phyloP scores from a whole-genome alignment of 2,888 invertebrate genomes.

The Apantesis nais region DNA sequence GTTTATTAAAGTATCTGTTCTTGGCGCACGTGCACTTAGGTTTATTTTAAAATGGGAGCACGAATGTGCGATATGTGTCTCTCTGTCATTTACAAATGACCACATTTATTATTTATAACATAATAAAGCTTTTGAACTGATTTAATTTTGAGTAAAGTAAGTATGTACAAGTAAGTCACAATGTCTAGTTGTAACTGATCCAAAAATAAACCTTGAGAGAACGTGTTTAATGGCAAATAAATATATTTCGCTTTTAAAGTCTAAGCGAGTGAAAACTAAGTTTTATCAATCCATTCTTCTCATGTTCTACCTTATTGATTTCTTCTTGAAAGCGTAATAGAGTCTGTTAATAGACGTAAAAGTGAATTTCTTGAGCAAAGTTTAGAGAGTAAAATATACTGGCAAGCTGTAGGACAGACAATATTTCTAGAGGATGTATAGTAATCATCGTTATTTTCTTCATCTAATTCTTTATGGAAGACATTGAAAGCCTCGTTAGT shows the following conservation, averaged over 20 bases:
- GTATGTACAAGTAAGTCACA: too few relatives aligned
- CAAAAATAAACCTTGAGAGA: not conserved
- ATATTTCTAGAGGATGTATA: not conserved
- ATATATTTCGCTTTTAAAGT: too few relatives aligned
- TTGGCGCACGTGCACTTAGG: constrained; percentile 37
- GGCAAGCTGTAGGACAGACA: too few relatives aligned
- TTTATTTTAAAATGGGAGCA: constrained; percentile 55
- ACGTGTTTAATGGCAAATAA: not conserved
- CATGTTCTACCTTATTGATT: too few relatives aligned
- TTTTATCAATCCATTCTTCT: too few relatives aligned
- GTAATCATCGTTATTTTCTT: not conserved
- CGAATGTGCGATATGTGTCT: constrained; percentile 21
- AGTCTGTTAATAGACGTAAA: too few relatives aligned
- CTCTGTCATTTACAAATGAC: constrained; percentile 28
- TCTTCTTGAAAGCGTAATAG: too few relatives aligned
- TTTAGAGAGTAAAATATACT: too few relatives aligned
- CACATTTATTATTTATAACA: not conserved
- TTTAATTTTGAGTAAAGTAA: not conserved
- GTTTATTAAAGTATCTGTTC: constrained; percentile 27
- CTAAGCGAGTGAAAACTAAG: too few relatives aligned
- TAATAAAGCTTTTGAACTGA: not conserved
- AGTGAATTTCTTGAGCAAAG: too few relatives aligned
- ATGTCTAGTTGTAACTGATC: too few relatives aligned
- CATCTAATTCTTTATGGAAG: not conserved
- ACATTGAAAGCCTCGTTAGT: too few relatives aligned